Base-by-base conservation (phyloP, 2,797 vertebrate genomes). In the Pteronotus mesoamericanus region DNA sequence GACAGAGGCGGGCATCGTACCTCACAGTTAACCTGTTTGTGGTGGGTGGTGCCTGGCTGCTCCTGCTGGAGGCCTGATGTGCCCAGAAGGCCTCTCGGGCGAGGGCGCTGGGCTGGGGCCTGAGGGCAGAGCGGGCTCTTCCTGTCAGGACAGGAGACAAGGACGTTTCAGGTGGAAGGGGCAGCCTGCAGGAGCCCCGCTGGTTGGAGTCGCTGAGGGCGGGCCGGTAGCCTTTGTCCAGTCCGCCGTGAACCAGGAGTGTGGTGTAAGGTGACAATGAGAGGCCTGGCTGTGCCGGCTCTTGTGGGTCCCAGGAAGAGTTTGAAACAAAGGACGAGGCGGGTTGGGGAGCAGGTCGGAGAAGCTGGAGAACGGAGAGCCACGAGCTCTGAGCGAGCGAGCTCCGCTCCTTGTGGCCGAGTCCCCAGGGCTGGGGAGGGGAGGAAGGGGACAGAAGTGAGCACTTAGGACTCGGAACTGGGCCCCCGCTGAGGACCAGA, bases 161-260 rank as follows among this genome's bases (percentile, higher is more conserved):
- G 44, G 34, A 44, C 32, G 4, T n/a, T 78, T 64, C 32, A 10
- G n/a, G 15, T 16, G 19, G 86, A 19, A 55, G 57, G 37, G 26
- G 19, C n/a, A 69, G 59, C 86, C 61, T 37, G 34, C 16, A 2
- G 10, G 69, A 26, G 8, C 5, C 34, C 59, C 46, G 44, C 8
- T 9, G 19, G 2, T 6, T 29, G 12, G 68, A 9, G 15, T 22
- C 3, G 42, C 68, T 12, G 34, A 22, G 64, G 21, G 46, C 11
- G 18, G 57, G 32, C 71, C 8, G 2, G 61, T 15, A 44, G 61
- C 53, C 37, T 8, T 9, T 29, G 42, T 16, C 2, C 46, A 53
- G 32, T 34, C 1, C 1, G 29, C 48, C 22, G 1, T n/a, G 5
- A 9, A 24, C 16, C n/a, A 42, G 37, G 22, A 5, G 34, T 1